Conservation (phyloP, 2,888 invertebrate species). For the Orthosia cruda region DNA sequence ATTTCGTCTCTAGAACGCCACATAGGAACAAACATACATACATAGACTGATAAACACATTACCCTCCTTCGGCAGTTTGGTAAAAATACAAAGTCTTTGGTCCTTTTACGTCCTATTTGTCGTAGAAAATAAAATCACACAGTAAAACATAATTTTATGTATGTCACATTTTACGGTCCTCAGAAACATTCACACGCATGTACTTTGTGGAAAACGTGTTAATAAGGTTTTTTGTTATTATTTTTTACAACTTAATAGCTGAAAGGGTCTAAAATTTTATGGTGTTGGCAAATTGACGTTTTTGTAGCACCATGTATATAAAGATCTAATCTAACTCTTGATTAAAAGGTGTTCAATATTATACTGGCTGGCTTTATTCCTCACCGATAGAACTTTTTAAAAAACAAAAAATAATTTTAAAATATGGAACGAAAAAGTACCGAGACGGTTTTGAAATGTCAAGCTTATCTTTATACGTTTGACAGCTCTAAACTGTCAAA, state of each 20-base stretch:
- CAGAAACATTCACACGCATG: conserved; percentile 13
- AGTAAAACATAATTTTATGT: conserved; percentile 57
- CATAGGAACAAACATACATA: too few relatives aligned
- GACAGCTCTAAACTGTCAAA: conserved; percentile 36
- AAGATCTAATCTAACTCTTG: neutral
- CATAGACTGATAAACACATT: too few relatives aligned
- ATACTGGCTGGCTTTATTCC: neutral
- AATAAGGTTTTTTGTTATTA: neutral
- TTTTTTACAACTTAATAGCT: conserved; percentile 8
- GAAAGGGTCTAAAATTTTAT: conserved; percentile 15
- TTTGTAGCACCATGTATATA: neutral
- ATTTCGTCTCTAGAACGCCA: too few relatives aligned
- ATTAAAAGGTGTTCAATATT: neutral
- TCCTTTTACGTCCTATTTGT: conserved; percentile 17
- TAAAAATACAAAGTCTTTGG: conserved; percentile 15
- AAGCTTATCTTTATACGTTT: neutral
- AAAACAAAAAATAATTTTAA: neutral
- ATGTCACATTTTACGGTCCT: conserved; percentile 36
- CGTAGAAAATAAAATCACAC: conserved; percentile 39
- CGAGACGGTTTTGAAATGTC: neutral
- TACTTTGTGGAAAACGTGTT: conserved; percentile 18
- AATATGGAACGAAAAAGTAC: too few relatives aligned
- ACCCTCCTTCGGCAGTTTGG: too few relatives aligned
- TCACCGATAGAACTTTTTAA: neutral
- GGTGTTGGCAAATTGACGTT: neutral